These are phyloP conservation scores for Cuculus canorus DNA, from an alignment of 2,797 vertebrate genomes.

Conservation along the genomic window DNA sequence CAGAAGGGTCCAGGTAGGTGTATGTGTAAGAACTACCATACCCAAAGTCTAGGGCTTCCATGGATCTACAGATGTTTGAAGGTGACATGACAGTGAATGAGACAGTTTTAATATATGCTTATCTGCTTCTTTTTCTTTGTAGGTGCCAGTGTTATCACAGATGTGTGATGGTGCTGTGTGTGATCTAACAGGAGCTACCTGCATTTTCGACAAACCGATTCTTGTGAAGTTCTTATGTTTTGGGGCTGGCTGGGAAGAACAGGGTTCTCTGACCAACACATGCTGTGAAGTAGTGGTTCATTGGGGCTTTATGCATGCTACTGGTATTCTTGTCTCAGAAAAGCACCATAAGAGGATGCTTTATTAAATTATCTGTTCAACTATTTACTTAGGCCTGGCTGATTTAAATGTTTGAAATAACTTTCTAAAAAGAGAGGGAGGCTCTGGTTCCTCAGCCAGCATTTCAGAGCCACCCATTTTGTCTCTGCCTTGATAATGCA, in stretches of 20 bases:
- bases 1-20: background rate
- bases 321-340: constrained; percentile 38
- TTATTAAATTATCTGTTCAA: constrained; percentile 49
- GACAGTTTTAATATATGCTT: background rate
- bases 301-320: background rate
- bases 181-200: background rate
- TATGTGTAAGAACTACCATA: background rate
- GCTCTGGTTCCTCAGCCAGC: background rate
- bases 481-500: background rate
- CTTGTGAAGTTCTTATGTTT: background rate
- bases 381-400: constrained; percentile 30
- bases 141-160: background rate
- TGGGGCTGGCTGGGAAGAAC: background rate
- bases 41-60: background rate
- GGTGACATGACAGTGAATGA: background rate
- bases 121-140: background rate
- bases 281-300: background rate
- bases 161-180: background rate
- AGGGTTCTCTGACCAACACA: background rate
- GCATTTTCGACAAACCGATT: constrained; percentile 3
- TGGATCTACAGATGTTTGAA: background rate
- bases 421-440: constrained; percentile 55
- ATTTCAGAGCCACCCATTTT: constrained; percentile 11
- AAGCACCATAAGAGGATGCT: constrained; percentile 50
- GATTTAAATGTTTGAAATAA: constrained; percentile 58